Conservation (phyloP, 2,888 invertebrate genomes). For the Macrophya alboannulata region DNA sequence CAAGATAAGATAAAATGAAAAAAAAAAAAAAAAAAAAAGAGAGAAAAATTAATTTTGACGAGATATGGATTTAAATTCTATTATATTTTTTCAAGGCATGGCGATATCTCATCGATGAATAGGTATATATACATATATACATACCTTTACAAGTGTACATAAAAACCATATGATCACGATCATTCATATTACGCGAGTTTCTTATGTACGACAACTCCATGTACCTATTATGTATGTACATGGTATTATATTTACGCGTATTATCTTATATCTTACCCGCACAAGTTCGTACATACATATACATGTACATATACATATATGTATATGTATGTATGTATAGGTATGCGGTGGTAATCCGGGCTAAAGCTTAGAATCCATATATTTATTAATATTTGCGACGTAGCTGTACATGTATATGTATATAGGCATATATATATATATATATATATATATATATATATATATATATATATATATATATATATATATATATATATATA, state of each 20-base stretch:
- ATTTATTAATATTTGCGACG: background rate
- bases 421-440: background rate
- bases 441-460: no score
- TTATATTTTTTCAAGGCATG: background rate
- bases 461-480: no score
- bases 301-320: background rate
- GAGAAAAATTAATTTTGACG: background rate
- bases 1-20: background rate
- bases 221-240: background rate
- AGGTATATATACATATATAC: background rate
- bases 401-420: background rate
- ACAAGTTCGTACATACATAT: background rate
- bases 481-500: background rate
- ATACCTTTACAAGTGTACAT: background rate
- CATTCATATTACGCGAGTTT: background rate
- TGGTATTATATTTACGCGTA: background rate
- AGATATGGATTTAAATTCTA: background rate
- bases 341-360: background rate
- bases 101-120: background rate
- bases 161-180: background rate
- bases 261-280: background rate
- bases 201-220: background rate
- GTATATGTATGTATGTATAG: background rate
- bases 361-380: constrained; percentile 4
- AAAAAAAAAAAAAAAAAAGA: background rate